Conservation (phyloP, 2,797 vertebrate genomes). For the Sphenodon punctatus region DNA sequence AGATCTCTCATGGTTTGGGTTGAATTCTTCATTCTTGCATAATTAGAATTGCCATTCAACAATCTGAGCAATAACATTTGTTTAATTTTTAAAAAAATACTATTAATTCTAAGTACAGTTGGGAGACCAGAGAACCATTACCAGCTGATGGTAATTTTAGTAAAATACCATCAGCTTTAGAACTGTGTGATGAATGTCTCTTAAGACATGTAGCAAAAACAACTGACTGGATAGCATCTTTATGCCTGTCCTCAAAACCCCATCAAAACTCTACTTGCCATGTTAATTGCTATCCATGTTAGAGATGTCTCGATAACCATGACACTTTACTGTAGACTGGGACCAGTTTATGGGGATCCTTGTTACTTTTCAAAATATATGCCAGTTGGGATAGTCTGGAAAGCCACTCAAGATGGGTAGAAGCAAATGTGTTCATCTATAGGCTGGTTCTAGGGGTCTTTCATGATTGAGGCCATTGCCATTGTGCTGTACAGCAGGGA, state of each 20-base stretch:
- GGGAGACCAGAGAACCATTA: background rate
- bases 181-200: background rate
- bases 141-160: background rate
- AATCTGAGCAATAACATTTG: background rate
- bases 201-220: too few species aligned
- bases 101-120: background rate
- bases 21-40: background rate
- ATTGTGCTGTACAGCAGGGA: too few species aligned
- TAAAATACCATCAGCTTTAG: background rate
- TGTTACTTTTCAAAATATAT: background rate
- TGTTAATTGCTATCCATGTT: background rate
- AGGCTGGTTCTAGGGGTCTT: too few species aligned
- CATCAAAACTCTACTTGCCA: too few species aligned
- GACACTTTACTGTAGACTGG: background rate
- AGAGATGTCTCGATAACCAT: background rate
- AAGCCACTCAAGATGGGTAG: too few species aligned
- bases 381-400: too few species aligned
- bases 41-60: background rate
- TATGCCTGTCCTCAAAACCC: too few species aligned
- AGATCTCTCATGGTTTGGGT: background rate
- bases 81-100: background rate
- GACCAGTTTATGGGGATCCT: background rate
- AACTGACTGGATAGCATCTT: too few species aligned
- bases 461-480: too few species aligned
- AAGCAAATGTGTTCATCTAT: too few species aligned